Conservation (phyloP, 2,113 vertebrate species). For the Podarcis cretensis region DNA sequence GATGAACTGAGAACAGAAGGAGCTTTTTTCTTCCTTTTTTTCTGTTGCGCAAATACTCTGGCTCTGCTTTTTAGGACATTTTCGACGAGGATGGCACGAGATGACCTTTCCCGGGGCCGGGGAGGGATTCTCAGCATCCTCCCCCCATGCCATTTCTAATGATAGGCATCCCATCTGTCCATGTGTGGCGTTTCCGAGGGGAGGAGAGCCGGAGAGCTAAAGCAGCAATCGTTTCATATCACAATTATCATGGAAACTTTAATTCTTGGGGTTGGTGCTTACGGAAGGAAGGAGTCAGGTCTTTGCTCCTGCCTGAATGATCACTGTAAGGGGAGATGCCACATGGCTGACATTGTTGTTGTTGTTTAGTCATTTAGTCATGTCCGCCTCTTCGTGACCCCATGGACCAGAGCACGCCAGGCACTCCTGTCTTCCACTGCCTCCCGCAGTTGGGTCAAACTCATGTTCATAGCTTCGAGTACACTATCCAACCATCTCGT, state of each 20-base stretch:
- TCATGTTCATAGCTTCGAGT: too few relatives aligned
- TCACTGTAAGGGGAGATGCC: background rate
- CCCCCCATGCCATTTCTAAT: constrained; percentile 70
- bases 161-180: constrained; percentile 70
- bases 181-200: background rate
- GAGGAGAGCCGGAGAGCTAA: constrained; percentile 5
- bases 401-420: too few relatives aligned
- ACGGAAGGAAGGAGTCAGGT: constrained; percentile 43
- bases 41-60: constrained; percentile 47
- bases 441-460: too few relatives aligned
- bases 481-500: too few relatives aligned
- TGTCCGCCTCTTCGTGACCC: too few relatives aligned
- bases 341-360: too few relatives aligned
- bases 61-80: constrained; percentile 63
- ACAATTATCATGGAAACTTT: constrained; percentile 57
- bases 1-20: constrained; percentile 44
- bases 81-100: constrained; percentile 65
- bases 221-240: constrained; percentile 32
- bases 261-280: constrained; percentile 60
- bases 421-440: too few relatives aligned
- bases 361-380: too few relatives aligned
- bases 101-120: constrained; percentile 63
- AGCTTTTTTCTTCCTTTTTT: background rate
- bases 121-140: constrained; percentile 58
- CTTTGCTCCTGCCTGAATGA: background rate